phyloP scores from a whole-genome alignment of 2,888 invertebrate genomes.

The Pyrochroa serraticornis region DNA sequence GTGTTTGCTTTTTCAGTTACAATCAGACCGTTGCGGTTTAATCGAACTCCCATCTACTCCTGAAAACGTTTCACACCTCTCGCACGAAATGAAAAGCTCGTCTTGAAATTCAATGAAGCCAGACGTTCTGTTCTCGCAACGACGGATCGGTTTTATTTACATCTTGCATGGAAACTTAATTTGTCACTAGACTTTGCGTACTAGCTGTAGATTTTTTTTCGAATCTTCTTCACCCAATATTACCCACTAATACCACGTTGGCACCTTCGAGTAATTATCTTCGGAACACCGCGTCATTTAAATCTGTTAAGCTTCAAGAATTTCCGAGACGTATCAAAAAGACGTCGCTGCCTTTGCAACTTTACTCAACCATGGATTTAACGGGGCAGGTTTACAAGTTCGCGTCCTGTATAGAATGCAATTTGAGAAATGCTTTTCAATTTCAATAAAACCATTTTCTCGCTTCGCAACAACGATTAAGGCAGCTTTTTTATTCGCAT shows the following conservation, averaged over 20 bases:
- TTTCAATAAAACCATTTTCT: background rate
- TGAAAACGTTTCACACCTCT: slow-evolving; percentile 8
- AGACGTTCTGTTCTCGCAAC: background rate
- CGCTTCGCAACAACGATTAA: background rate
- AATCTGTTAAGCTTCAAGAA: too few relatives aligned
- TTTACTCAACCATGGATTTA: background rate
- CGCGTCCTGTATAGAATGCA: slow-evolving; percentile 15
- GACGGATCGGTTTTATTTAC: slow-evolving; percentile 18
- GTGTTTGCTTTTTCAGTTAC: slow-evolving; percentile 41
- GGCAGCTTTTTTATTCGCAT: slow-evolving; percentile 6
- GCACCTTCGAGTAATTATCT: too few relatives aligned
- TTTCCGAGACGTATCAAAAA: too few relatives aligned
- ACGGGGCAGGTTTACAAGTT: slow-evolving; percentile 9
- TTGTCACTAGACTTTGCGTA: background rate
- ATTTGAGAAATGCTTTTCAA: slow-evolving; percentile 13
- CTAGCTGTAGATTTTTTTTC: too few relatives aligned
- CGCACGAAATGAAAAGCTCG: slow-evolving; percentile 4
- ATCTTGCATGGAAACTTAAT: slow-evolving; percentile 11
- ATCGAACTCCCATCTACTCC: slow-evolving; percentile 22
- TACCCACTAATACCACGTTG: too few relatives aligned
- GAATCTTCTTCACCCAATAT: too few relatives aligned
- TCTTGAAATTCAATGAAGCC: slow-evolving; percentile 10
- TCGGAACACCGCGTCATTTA: too few relatives aligned
- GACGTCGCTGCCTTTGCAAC: too few relatives aligned
- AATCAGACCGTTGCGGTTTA: slow-evolving; percentile 38